A percentile compares a stretch with the other conserved stretches of the same genome.
Conservation (phyloP, 2,113 vertebrate genomes). For the Geococcyx californianus region DNA sequence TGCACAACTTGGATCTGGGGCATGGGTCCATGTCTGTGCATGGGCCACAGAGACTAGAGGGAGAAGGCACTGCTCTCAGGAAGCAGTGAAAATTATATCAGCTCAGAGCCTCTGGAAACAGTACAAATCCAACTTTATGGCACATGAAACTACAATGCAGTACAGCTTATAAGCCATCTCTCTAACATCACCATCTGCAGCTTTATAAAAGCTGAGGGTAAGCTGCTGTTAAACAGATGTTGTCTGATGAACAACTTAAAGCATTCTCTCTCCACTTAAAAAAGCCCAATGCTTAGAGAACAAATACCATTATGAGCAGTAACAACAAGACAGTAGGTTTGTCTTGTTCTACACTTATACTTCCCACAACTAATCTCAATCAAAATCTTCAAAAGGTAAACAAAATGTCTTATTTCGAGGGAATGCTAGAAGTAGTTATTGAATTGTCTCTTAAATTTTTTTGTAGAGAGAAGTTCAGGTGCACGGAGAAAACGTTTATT, state of each 20-base stretch:
- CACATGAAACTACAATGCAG: neutral
- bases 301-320: neutral
- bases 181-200: neutral
- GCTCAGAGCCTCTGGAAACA: neutral
- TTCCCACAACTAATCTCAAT: neutral
- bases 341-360: neutral
- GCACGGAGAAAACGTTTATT: neutral
- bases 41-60: neutral
- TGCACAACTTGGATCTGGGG: neutral
- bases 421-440: neutral
- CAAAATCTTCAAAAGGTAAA: neutral
- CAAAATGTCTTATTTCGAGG: neutral
- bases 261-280: neutral
- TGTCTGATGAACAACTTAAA: neutral
- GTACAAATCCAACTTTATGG: neutral
- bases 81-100: neutral
- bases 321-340: neutral
- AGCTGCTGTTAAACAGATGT: neutral
- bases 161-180: neutral
- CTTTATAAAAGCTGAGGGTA: neutral
- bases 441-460: neutral
- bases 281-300: neutral
- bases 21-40: neutral
- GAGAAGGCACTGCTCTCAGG: neutral
- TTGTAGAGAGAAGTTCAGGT: neutral